Base-by-base conservation (phyloP, 2,888 invertebrate genomes). In the Hirtodrosophila alboralis region DNA sequence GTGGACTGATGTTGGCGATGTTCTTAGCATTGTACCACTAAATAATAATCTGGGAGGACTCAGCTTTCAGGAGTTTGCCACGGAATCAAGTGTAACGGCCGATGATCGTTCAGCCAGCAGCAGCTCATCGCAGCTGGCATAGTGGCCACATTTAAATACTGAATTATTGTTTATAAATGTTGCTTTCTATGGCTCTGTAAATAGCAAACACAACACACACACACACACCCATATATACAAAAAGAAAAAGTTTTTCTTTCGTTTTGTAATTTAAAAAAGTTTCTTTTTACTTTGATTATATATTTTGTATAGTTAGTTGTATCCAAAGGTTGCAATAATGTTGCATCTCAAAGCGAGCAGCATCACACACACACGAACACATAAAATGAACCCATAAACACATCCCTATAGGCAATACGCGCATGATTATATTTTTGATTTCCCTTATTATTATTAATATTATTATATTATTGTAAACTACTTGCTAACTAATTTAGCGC, bases 291-390 rank as follows among this genome's bases (percentile, higher is more conserved):
- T 49, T 69, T 72, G 16, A 63, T n/a, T 21, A 5, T 21, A 58
- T 47, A 64, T 62, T 56, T 80, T 84, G 71, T 77, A 74, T 78
- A 85, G 78, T 76, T 81, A 81, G 71, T 85, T 75, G 69, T 79
- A 81, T 61, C 67, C 56, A 84, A 66, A 72, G 65, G 75, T 83
- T 84, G 83, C 83, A 86, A 86, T 85, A 83, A 80, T 86, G 83
- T 84, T 80, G 79, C 85, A 73, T 84, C 79, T 81, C 61, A 60
- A 63, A 73, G 61, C 62, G 78, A 70, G 78, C 73, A 84, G 60
- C 84, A 85, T 77, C 84, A 75, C 75, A 74, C 61, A 61, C 28
- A 70, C 49, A 49, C 51, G 54, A 56, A 41, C 58, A 31, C 26
- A 53, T 33, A 34, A 58, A 48, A 66, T 43, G 53, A 41, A 59